phyloP scores from a whole-genome alignment of 1,140 invertebrate genomes.

The Magallana gigas region DNA sequence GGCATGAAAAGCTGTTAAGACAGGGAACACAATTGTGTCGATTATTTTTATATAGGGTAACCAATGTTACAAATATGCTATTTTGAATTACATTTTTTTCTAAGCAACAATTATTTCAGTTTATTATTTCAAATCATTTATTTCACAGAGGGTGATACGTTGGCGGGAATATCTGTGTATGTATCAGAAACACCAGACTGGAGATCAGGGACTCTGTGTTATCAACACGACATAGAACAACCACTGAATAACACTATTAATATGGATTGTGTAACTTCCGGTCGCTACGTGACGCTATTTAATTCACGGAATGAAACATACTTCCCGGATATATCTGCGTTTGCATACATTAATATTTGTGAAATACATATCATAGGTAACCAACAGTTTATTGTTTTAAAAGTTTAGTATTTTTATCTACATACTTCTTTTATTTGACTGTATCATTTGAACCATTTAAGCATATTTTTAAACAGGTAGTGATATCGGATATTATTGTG shows the following conservation, averaged over 20 bases:
- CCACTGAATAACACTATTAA: not conserved
- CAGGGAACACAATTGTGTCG: no score
- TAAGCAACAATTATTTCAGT: no score
- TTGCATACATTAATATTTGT: not conserved
- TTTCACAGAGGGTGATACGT: not conserved
- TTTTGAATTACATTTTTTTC: no score
- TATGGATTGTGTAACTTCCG: not conserved
- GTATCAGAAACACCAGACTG: not conserved
- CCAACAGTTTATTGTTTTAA: no score
- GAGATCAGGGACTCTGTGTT: not conserved
- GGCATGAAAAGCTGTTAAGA: no score
- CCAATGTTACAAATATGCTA: no score
- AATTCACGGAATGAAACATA: not conserved
- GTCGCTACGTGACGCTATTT: not conserved
- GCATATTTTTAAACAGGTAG: slow-evolving; percentile 51
- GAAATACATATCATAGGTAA: not conserved
- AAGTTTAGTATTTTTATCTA: no score
- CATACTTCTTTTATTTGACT: no score
- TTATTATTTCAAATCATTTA: not conserved
- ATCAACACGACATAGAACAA: not conserved
- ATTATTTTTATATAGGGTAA: no score
- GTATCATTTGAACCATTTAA: no score
- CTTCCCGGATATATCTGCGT: not conserved
- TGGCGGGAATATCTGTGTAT: not conserved
- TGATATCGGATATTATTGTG: slow-evolving; percentile 57